Evolutionary conservation across 2,888 invertebrate genomes (phyloP).

Genomic region (Venustoraphidia nigricollis): DNA sequence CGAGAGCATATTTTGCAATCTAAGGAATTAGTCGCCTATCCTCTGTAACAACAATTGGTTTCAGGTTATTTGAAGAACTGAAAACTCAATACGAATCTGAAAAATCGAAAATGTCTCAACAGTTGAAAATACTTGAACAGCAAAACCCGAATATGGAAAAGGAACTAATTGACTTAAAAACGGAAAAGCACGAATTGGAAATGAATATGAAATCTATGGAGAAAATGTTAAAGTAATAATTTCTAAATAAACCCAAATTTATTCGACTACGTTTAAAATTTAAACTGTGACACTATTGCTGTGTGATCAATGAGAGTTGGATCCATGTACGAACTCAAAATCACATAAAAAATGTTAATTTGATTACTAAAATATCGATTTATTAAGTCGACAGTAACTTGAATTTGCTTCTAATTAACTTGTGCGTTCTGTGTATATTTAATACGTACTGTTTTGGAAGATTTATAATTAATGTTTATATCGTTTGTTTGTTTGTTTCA

Average conservation of each 20-base stretch:
- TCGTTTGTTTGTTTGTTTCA: conserved; percentile 13
- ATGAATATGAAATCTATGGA: conserved; percentile 36
- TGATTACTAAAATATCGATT: not conserved
- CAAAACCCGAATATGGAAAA: conserved; percentile 30
- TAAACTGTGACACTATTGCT: too few relatives aligned
- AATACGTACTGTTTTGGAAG: too few relatives aligned
- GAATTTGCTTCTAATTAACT: conserved; percentile 2
- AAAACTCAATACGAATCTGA: conserved; percentile 58
- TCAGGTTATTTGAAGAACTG: conserved; percentile 55
- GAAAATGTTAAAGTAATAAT: conserved; percentile 27
- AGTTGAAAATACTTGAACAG: conserved; percentile 32
- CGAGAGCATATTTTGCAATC: too few relatives aligned
- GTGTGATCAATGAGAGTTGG: too few relatives aligned
- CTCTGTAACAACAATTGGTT: conserved; percentile 8
- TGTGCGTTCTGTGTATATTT: too few relatives aligned
- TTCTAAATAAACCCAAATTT: too few relatives aligned
- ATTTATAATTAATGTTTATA: too few relatives aligned
- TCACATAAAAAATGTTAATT: not conserved
- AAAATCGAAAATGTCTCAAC: conserved; percentile 38
- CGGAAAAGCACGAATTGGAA: conserved; percentile 33
- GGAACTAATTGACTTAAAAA: conserved; percentile 27
- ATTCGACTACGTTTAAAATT: too few relatives aligned
- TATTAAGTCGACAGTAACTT: not conserved
- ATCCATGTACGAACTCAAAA: too few relatives aligned
- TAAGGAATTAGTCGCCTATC: too few relatives aligned